A percentile compares a stretch with the other conserved stretches of the same genome.
Evolutionary conservation across 1,140 invertebrate species (phyloP).

Genomic region (Adelges cooleyi): DNA sequence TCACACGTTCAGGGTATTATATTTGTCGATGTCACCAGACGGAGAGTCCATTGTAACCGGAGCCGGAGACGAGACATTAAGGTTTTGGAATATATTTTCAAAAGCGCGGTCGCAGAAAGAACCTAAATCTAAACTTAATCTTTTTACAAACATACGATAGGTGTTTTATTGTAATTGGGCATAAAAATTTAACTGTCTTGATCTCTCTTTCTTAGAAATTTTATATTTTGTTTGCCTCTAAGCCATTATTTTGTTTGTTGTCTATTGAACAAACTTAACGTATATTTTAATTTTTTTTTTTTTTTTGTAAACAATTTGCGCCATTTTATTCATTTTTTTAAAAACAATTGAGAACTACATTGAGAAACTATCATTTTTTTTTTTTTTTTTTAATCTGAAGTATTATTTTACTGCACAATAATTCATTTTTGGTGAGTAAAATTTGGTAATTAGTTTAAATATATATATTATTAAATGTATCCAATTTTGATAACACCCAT

Average conservation of each 20-base stretch:
- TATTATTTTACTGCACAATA: background rate
- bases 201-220: slow-evolving; percentile 27
- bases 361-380: background rate
- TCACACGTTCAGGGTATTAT: slow-evolving; percentile 93
- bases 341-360: slow-evolving; percentile 6
- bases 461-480: too few species aligned
- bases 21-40: slow-evolving; percentile 95
- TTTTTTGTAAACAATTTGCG: slow-evolving; percentile 5
- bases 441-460: too few species aligned
- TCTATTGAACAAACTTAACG: slow-evolving; percentile 26
- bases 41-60: slow-evolving; percentile 99
- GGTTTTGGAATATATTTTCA: slow-evolving; percentile 99
- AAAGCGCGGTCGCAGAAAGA: slow-evolving; percentile 66
- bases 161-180: slow-evolving; percentile 1
- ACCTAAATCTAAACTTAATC: slow-evolving; percentile 26
- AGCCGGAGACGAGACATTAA: slow-evolving; percentile 94
- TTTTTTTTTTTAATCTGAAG: background rate
- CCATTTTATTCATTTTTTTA: background rate
- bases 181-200: slow-evolving; percentile 7
- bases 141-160: slow-evolving; percentile 29
- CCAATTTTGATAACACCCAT: too few species aligned
- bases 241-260: slow-evolving; percentile 18
- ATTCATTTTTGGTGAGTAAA: too few species aligned
- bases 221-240: slow-evolving; percentile 24
- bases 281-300: background rate